phyloP scores from a whole-genome alignment of 2,888 invertebrate species.

The Nemotelus pantherinus region DNA sequence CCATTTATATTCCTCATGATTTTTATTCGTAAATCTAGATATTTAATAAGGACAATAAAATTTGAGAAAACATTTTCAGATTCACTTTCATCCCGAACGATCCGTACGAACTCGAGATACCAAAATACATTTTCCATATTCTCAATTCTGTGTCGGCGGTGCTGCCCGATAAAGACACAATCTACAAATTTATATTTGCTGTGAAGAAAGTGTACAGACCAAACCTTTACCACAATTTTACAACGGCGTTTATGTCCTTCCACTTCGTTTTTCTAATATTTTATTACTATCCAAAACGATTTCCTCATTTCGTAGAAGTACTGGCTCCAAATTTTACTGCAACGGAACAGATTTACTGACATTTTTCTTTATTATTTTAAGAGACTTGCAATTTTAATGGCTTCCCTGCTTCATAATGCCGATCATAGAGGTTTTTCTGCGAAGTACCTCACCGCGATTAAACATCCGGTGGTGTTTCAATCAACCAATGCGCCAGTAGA shows the following conservation, averaged over 20 bases:
- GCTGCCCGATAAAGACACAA: constrained; percentile 61
- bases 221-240: constrained; percentile 29
- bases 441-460: constrained; percentile 68
- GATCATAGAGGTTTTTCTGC: constrained; percentile 73
- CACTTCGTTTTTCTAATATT: constrained; percentile 15
- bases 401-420: constrained; percentile 71
- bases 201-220: constrained; percentile 14
- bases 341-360: neutral
- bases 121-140: constrained; percentile 66
- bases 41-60: neutral
- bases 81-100: constrained; percentile 70
- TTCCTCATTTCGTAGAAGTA: neutral
- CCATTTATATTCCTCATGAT: constrained; percentile 27
- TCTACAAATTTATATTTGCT: constrained; percentile 55
- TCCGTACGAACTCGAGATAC: constrained; percentile 66
- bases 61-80: constrained; percentile 53
- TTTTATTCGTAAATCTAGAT: constrained; percentile 14
- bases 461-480: constrained; percentile 68
- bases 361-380: neutral
- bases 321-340: neutral
- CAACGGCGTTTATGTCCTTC: constrained; percentile 14
- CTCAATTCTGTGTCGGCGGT: constrained; percentile 65
- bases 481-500: constrained; percentile 70
- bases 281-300: neutral
- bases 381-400: constrained; percentile 67